A percentile compares a stretch with the other conserved stretches of the same genome.
Conservation (phyloP, 2,797 vertebrate species). For the Tragelaphus oryx region DNA sequence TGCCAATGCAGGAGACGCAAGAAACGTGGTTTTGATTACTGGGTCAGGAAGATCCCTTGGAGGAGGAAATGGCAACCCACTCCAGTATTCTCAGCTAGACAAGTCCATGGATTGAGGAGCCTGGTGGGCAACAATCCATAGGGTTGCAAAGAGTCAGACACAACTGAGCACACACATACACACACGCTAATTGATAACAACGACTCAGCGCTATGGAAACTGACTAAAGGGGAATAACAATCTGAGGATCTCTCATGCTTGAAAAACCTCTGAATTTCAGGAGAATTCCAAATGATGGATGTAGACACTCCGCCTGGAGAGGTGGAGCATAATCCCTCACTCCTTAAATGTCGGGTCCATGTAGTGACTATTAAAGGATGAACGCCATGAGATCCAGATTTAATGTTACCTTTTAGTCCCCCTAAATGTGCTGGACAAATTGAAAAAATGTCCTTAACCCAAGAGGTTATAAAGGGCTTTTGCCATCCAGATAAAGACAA, state of each 20-base stretch:
- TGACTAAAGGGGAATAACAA: not conserved
- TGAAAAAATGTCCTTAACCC: not conserved
- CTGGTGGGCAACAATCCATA: not conserved
- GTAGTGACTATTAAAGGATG: not conserved
- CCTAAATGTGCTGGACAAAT: not conserved
- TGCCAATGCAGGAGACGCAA: not conserved
- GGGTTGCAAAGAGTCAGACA: not conserved
- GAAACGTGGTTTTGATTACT: not conserved
- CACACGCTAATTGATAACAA: not conserved
- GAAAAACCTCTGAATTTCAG: not conserved
- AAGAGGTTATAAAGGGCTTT: not conserved
- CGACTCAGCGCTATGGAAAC: not conserved
- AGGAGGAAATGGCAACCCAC: not conserved
- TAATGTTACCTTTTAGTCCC: not conserved
- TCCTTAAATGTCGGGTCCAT: rapidly evolving
- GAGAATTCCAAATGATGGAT: not conserved
- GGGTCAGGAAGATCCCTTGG: not conserved
- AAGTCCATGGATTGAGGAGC: not conserved
- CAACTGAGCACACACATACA: not conserved
- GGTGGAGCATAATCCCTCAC: not conserved
- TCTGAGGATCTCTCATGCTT: not conserved
- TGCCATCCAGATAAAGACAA: not conserved
- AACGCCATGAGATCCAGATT: not conserved
- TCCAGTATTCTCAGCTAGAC: not conserved
- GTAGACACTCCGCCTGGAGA: not conserved